Evolutionary conservation across 64 coral and sea anemone species (phyloP), one percentile per base, ranked within the genome.

Genomic region (Montipora cactus): DNA sequence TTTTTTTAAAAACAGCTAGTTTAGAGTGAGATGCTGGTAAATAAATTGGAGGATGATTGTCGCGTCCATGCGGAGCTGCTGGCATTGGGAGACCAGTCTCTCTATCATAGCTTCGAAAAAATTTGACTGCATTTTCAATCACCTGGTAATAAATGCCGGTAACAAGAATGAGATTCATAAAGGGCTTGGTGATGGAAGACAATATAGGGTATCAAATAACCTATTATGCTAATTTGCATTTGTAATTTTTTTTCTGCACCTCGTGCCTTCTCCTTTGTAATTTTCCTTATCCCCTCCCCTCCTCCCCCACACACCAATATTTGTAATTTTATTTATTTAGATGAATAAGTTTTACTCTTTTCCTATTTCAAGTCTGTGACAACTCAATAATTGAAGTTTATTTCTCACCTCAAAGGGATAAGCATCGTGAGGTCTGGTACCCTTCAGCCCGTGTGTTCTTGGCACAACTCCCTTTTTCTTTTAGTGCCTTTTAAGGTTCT

Each of bases 391-490:
- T 72, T n/a, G 21, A 72, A 72, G 14, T 21, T 5, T 72, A 72
- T 72, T 72, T 72, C 68, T 72, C 68, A 19, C 68, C 68, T 72
- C 68, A 72, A 72, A 72, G 68, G 68, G 68, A 72, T 72, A 72
- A n/a, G 68, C 68, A 72, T 72, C 16, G 21, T 72, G 68, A n/a
- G 68, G 68, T 72, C 68, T 72, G 10, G 68, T 72, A 72, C 68
- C 68, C 68, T 72, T 72, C 21, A 72, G 68, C 68, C 68, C 68
- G 4, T 72, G 13, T 72, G 68, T 72, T 72, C 68, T 19, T n/a
- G 16, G 68, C 15, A 72, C 68, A 18, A 72, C 10, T 15, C 68
- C 68, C 21, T 72, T 72, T 72, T 72, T 15, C 68, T 72, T 72
- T 8, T 72, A 72, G 68, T 72, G 68, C 68, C 68, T 72, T 72